phyloP scores from a whole-genome alignment of 2,113 vertebrate species.

The Pangasianodon gigas region DNA sequence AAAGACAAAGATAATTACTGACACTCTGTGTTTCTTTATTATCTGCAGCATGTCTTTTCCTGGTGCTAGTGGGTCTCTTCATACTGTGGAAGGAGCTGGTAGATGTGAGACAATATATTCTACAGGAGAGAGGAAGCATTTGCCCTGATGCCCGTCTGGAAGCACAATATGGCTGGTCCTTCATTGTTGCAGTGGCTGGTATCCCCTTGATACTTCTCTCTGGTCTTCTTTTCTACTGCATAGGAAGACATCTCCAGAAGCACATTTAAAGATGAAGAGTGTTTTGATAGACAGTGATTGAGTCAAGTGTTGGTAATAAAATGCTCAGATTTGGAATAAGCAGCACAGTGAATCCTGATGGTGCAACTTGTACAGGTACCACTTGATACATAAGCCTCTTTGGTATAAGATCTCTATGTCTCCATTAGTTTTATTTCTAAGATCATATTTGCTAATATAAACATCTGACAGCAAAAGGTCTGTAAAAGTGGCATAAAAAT shows the following conservation, averaged over 20 bases:
- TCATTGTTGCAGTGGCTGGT: slow-evolving; percentile 78
- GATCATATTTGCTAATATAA: no score
- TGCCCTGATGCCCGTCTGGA: slow-evolving; percentile 68
- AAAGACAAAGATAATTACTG: neutral
- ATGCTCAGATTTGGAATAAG: no score
- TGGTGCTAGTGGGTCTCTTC: slow-evolving; percentile 77
- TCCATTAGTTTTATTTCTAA: no score
- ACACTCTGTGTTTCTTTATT: neutral
- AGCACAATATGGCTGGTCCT: slow-evolving; percentile 82
- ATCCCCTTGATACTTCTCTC: slow-evolving; percentile 78
- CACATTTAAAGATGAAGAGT: slow-evolving; percentile 56
- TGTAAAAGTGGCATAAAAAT: no score
- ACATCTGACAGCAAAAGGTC: no score
- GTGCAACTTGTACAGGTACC: no score
- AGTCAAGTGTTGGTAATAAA: no score
- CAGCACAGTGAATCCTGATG: no score
- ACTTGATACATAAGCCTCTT: no score
- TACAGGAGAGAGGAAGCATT: slow-evolving; percentile 75
- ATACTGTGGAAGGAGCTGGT: slow-evolving; percentile 86
- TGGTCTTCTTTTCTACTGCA: slow-evolving; percentile 80
- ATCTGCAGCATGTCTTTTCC: slow-evolving; percentile 75
- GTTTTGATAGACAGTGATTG: no score
- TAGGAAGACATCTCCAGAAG: slow-evolving; percentile 68
- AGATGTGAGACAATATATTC: slow-evolving; percentile 81
- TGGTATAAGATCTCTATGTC: no score